Evolutionary conservation across 2,113 vertebrate species (phyloP).

Genomic region (Furnarius figulus): DNA sequence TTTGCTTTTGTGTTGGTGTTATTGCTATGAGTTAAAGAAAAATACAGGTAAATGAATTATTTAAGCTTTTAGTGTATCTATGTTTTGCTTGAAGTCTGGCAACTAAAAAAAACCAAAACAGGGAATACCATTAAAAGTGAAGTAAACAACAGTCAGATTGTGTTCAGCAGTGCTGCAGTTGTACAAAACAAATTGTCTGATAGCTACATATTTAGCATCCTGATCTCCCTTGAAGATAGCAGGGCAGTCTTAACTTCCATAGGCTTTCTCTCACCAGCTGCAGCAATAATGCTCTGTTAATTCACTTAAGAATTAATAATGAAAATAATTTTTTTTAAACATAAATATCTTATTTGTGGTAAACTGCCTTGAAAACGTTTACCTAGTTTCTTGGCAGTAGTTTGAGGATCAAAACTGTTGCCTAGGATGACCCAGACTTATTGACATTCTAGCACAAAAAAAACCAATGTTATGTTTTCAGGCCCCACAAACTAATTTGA

Average conservation of each 20-base stretch:
- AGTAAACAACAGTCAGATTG: neutral
- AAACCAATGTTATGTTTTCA: neutral
- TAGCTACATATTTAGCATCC: neutral
- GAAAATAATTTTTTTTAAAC: neutral
- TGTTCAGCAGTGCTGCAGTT: neutral
- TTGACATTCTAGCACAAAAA: neutral
- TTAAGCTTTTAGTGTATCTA: neutral
- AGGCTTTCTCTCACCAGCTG: neutral
- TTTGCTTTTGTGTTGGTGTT: neutral
- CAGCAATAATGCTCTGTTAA: neutral
- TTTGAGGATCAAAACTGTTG: neutral
- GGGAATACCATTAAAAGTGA: neutral
- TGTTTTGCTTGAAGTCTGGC: neutral
- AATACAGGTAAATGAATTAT: neutral
- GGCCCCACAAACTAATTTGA: neutral
- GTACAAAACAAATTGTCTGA: neutral
- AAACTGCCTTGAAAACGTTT: neutral
- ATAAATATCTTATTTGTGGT: neutral
- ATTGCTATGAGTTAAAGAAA: neutral
- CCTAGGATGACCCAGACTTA: neutral
- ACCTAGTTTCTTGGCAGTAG: neutral
- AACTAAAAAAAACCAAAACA: neutral
- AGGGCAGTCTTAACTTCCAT: neutral
- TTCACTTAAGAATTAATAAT: neutral
- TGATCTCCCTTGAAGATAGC: neutral